These are phyloP conservation scores for Harpegnathos saltator DNA, from an alignment of 1,140 invertebrate genomes.

Conservation along the genomic window DNA sequence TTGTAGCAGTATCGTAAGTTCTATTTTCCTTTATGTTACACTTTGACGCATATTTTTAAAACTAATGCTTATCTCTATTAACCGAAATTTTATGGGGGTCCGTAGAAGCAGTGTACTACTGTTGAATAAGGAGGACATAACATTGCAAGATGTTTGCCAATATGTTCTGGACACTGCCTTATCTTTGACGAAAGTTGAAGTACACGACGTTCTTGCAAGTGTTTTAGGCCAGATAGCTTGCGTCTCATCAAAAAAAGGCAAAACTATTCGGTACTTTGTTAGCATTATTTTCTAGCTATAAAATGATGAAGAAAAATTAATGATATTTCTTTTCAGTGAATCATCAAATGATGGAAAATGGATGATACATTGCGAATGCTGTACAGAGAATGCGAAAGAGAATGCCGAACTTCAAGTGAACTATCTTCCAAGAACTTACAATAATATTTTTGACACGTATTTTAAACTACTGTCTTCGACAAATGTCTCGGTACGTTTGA, in stretches of 20 bases:
- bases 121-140: slow-evolving; percentile 70
- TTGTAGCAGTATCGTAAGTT: slow-evolving; percentile 78
- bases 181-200: slow-evolving; percentile 63
- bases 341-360: slow-evolving; percentile 73
- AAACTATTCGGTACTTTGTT: slow-evolving; percentile 75
- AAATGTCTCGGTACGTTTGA: slow-evolving; percentile 70
- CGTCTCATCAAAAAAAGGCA: slow-evolving; percentile 75
- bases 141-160: slow-evolving; percentile 75
- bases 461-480: slow-evolving; percentile 75
- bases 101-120: slow-evolving; percentile 74
- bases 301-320: slow-evolving; percentile 8
- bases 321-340: slow-evolving; percentile 65
- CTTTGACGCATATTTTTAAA: slow-evolving; percentile 11
- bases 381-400: slow-evolving; percentile 64
- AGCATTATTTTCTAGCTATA: background rate
- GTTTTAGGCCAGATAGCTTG: slow-evolving; percentile 79
- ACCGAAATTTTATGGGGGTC: background rate
- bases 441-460: slow-evolving; percentile 71
- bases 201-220: slow-evolving; percentile 76
- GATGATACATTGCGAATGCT: slow-evolving; percentile 78
- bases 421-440: slow-evolving; percentile 61
- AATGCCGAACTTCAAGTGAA: slow-evolving; percentile 51
- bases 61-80: no score
- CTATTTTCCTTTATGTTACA: slow-evolving; percentile 49
- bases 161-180: slow-evolving; percentile 78